phyloP scores from a whole-genome alignment of 2,888 invertebrate genomes.

The Doris montereyensis region DNA sequence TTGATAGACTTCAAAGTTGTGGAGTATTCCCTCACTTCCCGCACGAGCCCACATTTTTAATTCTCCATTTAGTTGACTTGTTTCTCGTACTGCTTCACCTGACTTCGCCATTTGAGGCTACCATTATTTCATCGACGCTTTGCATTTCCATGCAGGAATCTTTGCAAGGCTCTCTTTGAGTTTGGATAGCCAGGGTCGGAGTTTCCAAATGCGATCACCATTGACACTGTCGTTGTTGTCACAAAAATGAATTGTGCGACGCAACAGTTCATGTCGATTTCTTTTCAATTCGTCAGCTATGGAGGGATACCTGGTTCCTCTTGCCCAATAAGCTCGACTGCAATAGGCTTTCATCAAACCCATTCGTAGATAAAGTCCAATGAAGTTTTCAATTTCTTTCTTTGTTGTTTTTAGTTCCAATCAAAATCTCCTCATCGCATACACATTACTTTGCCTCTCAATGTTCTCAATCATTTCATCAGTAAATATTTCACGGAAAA shows the following conservation, averaged over 20 bases:
- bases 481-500: constrained; percentile 14
- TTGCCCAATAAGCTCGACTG: constrained; percentile 41
- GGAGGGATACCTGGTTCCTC: constrained; percentile 28
- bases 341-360: constrained; percentile 42
- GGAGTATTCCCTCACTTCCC: too few relatives aligned
- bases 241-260: constrained; percentile 37
- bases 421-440: not conserved
- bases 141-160: too few relatives aligned
- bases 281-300: constrained; percentile 43
- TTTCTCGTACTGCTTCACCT: too few relatives aligned
- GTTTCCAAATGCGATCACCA: constrained; percentile 8
- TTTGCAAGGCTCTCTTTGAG: too few relatives aligned
- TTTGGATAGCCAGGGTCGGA: not conserved
- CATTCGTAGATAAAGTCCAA: constrained; percentile 46
- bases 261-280: constrained; percentile 42
- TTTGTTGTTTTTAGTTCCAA: constrained; percentile 22
- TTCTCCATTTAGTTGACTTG: too few relatives aligned
- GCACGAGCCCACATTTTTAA: too few relatives aligned
- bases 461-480: constrained; percentile 27
- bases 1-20: too few relatives aligned
- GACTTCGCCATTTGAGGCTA: too few relatives aligned
- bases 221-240: constrained; percentile 36
- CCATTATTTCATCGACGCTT: too few relatives aligned
- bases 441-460: not conserved
- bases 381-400: constrained; percentile 41